Percentiles rank a stretch among this genome's conserved stretches.
phyloP scores from a whole-genome alignment of 2,797 vertebrate species.

The Pseudochromis fuscus region DNA sequence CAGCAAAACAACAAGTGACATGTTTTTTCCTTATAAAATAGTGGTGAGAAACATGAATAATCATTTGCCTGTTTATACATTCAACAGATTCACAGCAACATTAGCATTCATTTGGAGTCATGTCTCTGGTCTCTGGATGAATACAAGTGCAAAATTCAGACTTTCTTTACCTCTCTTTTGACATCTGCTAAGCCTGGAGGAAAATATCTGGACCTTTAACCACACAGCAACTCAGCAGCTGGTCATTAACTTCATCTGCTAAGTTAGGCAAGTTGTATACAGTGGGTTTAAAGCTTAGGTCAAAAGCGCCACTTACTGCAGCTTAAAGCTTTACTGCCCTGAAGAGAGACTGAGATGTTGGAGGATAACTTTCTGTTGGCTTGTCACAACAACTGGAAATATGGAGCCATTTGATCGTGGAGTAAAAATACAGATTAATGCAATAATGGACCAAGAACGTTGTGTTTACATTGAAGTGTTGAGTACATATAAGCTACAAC shows the following conservation, averaged over 20 bases:
- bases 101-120: constrained; percentile 1
- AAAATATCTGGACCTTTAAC: background rate
- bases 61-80: constrained; percentile 11
- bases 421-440: background rate
- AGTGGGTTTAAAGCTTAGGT: background rate
- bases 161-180: constrained; percentile 18
- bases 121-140: constrained; percentile 1
- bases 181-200: background rate
- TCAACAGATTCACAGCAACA: background rate
- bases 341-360: background rate
- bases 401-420: background rate
- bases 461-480: background rate
- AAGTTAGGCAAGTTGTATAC: background rate
- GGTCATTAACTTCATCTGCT: background rate
- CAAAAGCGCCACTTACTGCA: background rate
- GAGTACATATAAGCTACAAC: background rate
- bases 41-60: background rate
- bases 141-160: constrained; percentile 7
- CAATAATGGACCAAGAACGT: background rate
- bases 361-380: background rate
- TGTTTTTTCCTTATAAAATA: background rate
- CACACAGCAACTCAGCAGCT: background rate
- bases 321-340: constrained; percentile 6
- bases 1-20: background rate
- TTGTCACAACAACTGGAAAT: no score